These are phyloP conservation scores for Marmota flaviventris DNA, from an alignment of 2,113 vertebrate genomes.

Conservation along the genomic window DNA sequence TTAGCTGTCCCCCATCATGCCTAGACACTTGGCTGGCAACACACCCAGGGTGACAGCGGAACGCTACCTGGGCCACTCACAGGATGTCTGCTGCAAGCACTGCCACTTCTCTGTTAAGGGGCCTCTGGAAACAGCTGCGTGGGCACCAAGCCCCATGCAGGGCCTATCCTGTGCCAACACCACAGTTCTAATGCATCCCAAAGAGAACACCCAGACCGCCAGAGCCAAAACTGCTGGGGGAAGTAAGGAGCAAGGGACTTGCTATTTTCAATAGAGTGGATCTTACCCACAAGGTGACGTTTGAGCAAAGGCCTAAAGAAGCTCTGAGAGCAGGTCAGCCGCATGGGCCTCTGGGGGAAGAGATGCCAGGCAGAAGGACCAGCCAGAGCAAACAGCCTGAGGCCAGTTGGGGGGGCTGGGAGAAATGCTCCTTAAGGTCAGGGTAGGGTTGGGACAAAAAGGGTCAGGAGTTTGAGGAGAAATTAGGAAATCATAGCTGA, in stretches of 20 bases:
- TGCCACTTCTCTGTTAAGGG: background rate
- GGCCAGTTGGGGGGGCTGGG: too few species aligned
- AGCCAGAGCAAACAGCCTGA: background rate
- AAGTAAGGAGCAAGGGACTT: too few species aligned
- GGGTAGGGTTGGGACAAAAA: background rate
- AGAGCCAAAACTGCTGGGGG: background rate
- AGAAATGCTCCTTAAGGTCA: background rate
- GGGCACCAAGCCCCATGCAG: fast-evolving
- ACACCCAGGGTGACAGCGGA: fast-evolving
- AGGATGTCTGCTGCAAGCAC: background rate
- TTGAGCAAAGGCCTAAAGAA: background rate
- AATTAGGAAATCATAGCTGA: background rate
- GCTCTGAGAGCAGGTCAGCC: background rate
- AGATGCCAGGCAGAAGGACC: background rate
- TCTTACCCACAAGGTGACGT: background rate
- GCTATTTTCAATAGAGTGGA: background rate
- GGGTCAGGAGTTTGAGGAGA: background rate
- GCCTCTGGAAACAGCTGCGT: background rate
- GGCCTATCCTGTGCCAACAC: background rate
- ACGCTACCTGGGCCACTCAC: background rate
- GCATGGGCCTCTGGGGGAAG: background rate
- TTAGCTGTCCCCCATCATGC: background rate
- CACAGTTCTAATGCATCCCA: background rate
- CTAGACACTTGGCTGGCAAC: background rate
- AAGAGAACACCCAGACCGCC: background rate